Percentiles rank a stretch among this genome's conserved stretches.
phyloP scores from a whole-genome alignment of 2,888 invertebrate genomes.

The Pseudococcus jackbeardsleyi region DNA sequence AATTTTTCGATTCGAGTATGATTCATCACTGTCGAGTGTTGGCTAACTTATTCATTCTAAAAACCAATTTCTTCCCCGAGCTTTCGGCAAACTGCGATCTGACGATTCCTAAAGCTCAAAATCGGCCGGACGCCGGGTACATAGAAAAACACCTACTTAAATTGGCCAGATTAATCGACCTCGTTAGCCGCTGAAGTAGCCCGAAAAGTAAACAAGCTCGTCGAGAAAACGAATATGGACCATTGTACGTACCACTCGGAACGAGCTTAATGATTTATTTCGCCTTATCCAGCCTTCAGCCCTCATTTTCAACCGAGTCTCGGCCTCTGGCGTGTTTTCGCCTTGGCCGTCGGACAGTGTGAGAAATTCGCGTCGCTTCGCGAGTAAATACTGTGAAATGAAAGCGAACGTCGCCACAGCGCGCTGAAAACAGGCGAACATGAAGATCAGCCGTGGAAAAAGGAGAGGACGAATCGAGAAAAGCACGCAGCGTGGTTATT shows the following conservation, averaged over 20 bases:
- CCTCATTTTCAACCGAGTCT: background rate
- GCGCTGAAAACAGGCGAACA: background rate
- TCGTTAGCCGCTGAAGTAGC: background rate
- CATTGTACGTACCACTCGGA: background rate
- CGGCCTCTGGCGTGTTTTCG: background rate
- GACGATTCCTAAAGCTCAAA: background rate
- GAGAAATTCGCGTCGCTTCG: background rate
- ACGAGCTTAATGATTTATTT: slow-evolving; percentile 9
- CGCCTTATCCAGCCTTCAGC: background rate
- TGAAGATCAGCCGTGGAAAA: slow-evolving; percentile 58
- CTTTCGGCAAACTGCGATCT: background rate
- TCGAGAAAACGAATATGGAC: background rate
- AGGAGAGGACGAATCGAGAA: slow-evolving; percentile 45
- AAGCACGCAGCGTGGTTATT: slow-evolving; percentile 52
- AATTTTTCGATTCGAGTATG: no score
- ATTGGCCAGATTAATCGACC: background rate
- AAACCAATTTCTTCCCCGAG: background rate
- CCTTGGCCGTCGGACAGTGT: background rate
- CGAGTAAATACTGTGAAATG: background rate
- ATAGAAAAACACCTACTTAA: background rate
- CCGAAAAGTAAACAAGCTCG: background rate
- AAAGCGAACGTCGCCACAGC: background rate
- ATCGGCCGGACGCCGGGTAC: background rate
- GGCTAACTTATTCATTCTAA: no score
- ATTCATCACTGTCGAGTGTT: no score